Evolutionary conservation across 2,888 invertebrate genomes (phyloP).

Genomic region (Drosophila niveifrons): DNA sequence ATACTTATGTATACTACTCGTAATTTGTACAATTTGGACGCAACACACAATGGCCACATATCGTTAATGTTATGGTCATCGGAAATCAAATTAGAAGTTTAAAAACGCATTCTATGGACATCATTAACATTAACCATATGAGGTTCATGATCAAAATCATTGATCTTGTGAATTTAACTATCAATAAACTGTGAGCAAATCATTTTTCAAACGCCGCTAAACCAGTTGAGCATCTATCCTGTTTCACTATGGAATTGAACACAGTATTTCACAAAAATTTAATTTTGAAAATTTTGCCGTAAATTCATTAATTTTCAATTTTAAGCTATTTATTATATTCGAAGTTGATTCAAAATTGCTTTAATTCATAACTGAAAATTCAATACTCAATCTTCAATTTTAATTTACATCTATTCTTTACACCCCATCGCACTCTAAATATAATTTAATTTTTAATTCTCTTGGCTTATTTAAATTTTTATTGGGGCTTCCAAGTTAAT

Average conservation of each 20-base stretch:
- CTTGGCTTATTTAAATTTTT: not conserved
- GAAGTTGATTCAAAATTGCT: no score
- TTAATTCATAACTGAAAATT: no score
- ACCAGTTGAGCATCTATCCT: constrained; percentile 3
- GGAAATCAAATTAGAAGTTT: constrained; percentile 29
- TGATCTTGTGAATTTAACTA: not conserved
- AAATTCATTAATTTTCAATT: no score
- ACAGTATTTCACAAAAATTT: no score
- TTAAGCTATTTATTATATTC: no score
- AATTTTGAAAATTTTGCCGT: no score
- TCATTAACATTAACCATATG: constrained; percentile 41
- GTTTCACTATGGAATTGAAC: not conserved
- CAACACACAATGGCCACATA: constrained; percentile 37
- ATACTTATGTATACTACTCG: constrained; percentile 1
- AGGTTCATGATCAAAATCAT: not conserved
- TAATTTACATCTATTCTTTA: no score
- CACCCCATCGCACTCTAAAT: not conserved
- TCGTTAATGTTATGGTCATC: constrained; percentile 17
- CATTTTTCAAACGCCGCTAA: not conserved
- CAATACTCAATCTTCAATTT: no score
- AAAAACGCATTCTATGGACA: constrained; percentile 25
- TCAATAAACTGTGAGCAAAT: not conserved
- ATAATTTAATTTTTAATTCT: not conserved
- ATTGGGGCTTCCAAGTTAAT: not conserved
- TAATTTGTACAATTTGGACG: constrained; percentile 46